Evolutionary conservation across 2,113 vertebrate species (phyloP).

Genomic region (Megaleporinus macrocephalus): DNA sequence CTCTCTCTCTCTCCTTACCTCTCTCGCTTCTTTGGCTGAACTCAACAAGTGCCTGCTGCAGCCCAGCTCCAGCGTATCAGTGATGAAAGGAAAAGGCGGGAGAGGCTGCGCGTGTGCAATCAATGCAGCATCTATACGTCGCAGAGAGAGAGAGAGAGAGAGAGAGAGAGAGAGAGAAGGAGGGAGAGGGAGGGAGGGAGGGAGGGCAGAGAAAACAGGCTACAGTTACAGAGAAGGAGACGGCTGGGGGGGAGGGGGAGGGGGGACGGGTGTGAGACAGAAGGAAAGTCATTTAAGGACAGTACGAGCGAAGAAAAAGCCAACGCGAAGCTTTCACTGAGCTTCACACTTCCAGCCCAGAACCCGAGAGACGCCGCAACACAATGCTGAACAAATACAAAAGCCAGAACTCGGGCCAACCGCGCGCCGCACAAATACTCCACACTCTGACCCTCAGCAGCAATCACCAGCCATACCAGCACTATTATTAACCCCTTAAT

Average conservation of each 20-base stretch:
- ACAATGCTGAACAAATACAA: slow-evolving; percentile 7
- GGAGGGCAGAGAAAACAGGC: slow-evolving; percentile 68
- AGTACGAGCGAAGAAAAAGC: slow-evolving; percentile 76
- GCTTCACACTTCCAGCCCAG: slow-evolving; percentile 46
- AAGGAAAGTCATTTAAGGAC: slow-evolving; percentile 81
- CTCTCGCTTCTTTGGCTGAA: slow-evolving; percentile 62
- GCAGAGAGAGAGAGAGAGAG: slow-evolving; percentile 36
- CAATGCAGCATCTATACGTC: slow-evolving; percentile 60
- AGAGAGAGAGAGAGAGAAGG: slow-evolving; percentile 20
- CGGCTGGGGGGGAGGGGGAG: slow-evolving; percentile 59
- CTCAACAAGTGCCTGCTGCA: slow-evolving; percentile 79
- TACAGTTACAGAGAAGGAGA: slow-evolving; percentile 78
- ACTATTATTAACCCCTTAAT: too few species aligned
- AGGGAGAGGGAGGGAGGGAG: slow-evolving; percentile 37
- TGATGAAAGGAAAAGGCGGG: slow-evolving; percentile 26
- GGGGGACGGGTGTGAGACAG: slow-evolving; percentile 64
- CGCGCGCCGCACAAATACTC: neutral
- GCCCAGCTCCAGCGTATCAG: slow-evolving; percentile 56
- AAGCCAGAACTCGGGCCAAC: neutral
- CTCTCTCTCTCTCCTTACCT: slow-evolving; percentile 58
- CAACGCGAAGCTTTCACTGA: slow-evolving; percentile 72
- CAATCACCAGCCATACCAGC: neutral
- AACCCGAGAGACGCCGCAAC: slow-evolving; percentile 6
- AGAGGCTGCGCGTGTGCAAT: slow-evolving; percentile 56
- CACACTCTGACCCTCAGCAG: neutral